Evolutionary conservation across 2,797 vertebrate species (phyloP).

Genomic region (Orientallactaga sibirica): DNA sequence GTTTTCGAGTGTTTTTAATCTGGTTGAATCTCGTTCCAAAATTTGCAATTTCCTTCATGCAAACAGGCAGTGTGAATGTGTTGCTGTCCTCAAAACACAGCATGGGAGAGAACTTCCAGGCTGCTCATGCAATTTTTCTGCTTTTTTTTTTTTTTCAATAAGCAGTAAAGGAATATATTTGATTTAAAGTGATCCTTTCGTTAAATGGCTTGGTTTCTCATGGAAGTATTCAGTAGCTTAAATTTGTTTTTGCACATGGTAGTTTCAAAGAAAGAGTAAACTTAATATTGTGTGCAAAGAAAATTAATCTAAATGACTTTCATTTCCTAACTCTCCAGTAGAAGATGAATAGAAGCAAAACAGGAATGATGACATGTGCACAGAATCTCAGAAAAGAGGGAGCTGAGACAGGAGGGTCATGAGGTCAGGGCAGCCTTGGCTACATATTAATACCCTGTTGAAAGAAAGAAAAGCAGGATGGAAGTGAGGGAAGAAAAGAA

Average conservation of each 20-base stretch:
- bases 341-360: too few species aligned
- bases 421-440: background rate
- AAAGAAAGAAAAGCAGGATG: background rate
- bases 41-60: background rate
- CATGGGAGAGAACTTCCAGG: background rate
- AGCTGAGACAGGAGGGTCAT: background rate
- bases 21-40: constrained; percentile 14
- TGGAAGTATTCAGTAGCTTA: background rate
- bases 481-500: too few species aligned
- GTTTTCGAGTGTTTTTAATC: constrained; percentile 25
- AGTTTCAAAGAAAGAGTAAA: constrained; percentile 3
- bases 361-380: too few species aligned
- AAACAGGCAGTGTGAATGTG: background rate
- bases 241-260: background rate
- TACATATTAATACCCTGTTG: background rate
- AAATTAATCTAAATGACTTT: background rate
- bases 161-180: background rate
- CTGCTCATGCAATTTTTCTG: background rate
- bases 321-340: background rate
- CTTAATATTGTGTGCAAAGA: background rate
- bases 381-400: background rate
- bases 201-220: background rate
- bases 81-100: constrained; percentile 50
- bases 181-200: background rate
- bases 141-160: constrained; percentile 49